Evolutionary conservation across 1,140 invertebrate genomes (phyloP), one percentile per base, ranked within the genome.

Genomic region (Acyrthosiphon pisum): DNA sequence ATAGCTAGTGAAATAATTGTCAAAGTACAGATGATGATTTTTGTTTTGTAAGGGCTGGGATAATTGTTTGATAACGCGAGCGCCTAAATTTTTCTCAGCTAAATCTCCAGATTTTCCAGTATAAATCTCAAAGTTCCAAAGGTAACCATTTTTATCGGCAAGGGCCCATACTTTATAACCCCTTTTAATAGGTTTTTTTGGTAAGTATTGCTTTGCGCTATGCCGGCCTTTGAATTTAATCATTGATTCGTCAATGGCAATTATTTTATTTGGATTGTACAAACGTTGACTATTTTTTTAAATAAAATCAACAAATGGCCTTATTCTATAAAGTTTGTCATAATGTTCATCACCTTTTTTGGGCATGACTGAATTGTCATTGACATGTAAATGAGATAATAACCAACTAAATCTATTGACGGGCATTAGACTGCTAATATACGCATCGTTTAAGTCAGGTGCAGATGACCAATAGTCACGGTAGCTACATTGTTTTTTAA

Each of bases 121-220:
- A 92, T 94, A 94, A 37, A 94, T 90, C 60, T 94, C 94, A 22
- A 94, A 87, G 91, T 94, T 94, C 94, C 94, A 95, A 35, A 68
- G 93, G 89, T 94, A 94, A 30, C 94, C 94, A 84, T 94, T 53
- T 81, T 94, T 83, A 94, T 95, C 94, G 91, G 94, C 94, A 84
- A 94, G 46, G 56, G 94, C 53, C 94, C 94, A 95, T 26, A 95
- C 93, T 94, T 95, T 95, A 88, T 95, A 94, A n/a, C 95, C 95
- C 90, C 94, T 84, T 94, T 95, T 95, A 37, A 94, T 94, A 14
- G 94, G 94, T 93, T 95, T 95, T 37, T 95, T 46, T 41, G 95
- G 95, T 41, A 94, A 23, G 93, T 95, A n/a, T 93, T 95, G 94
- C 50, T 95, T 94, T 30, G 94, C 83, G 9, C 93, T 90, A n/a